Evolutionary conservation across 2,888 invertebrate genomes (phyloP).

Genomic region (Caenorhabditis sp.): DNA sequence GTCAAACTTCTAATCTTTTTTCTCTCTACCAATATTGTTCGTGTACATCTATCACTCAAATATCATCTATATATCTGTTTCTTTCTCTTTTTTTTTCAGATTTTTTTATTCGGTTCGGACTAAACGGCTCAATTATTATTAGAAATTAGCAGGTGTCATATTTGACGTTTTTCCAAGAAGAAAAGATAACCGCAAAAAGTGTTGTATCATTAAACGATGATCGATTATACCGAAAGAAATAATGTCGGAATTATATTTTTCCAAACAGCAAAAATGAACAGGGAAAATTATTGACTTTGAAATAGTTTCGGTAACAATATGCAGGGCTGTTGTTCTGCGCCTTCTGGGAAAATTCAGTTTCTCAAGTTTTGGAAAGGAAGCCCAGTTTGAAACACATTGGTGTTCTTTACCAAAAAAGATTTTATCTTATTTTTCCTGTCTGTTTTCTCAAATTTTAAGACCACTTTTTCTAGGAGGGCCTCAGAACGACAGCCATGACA

Average conservation of each 20-base stretch:
- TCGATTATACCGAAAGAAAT: neutral
- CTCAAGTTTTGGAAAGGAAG: too few species aligned
- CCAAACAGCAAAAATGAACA: too few species aligned
- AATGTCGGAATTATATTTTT: neutral
- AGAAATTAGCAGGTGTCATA: neutral
- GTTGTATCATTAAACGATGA: neutral
- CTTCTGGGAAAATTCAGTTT: too few species aligned
- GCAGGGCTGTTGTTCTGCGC: too few species aligned
- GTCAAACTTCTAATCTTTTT: slow-evolving; percentile 1
- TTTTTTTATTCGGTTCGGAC: neutral
- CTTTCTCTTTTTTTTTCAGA: neutral
- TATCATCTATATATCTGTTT: neutral
- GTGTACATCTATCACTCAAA: slow-evolving; percentile 10
- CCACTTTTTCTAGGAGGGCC: too few species aligned
- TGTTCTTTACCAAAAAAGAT: too few species aligned
- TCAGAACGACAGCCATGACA: too few species aligned
- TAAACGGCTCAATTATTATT: neutral
- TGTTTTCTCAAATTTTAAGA: too few species aligned
- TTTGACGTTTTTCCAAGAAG: neutral
- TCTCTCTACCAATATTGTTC: neutral
- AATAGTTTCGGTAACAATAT: too few species aligned
- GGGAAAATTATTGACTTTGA: too few species aligned
- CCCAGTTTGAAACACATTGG: too few species aligned
- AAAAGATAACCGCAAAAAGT: neutral
- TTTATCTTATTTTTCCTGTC: too few species aligned